Base-by-base conservation (phyloP, 1,140 invertebrate genomes). In the Anastrepha ludens region DNA sequence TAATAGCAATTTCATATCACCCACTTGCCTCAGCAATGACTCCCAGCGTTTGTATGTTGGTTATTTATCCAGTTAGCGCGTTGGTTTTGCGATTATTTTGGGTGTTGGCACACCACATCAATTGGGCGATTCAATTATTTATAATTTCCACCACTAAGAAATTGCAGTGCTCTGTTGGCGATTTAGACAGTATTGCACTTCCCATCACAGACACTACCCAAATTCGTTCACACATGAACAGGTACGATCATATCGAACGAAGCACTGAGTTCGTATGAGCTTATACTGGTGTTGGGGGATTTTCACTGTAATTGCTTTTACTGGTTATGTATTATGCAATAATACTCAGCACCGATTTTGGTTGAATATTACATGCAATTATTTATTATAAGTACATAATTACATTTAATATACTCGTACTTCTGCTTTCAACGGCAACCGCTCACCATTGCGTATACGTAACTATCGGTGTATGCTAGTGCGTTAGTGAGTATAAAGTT, bases 51-150 rank as follows among this genome's bases (percentile, higher is more conserved):
- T 44, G 67, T 17, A 17, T 15, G 41, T 74, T 74, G 67, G 1
- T 70, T 44, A 4, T 70, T 39, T 9, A 44, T 70, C 20, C 41
- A 74, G 20, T 67, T 67, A 41, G 2, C 20, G 39, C 29, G 29
- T 47, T 17, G 41, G 29, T 29, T 0, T 74, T 74, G 44, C 11
- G 50, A 11, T 47, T 44, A 15, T 74, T 67, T 67, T 74, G 15
- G 15, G 13, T 47, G 41, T 74, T 44, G 41, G 67, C 67, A 47
- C 41, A 74, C 67, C 67, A 44, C 15, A 17, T 44, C 41, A 44
- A 44, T 6, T 74, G 41, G 67, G 5, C 41, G 67, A 47, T 74
- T 74, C 67, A 74, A 74, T 74, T 74, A 74, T 74, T 74, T 74
- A 74, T 74, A 74, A 74, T 44, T 74, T 74, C 41, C 67, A 4